Base-by-base conservation (phyloP, 2,888 invertebrate species). In the Prosapia bicincta region DNA sequence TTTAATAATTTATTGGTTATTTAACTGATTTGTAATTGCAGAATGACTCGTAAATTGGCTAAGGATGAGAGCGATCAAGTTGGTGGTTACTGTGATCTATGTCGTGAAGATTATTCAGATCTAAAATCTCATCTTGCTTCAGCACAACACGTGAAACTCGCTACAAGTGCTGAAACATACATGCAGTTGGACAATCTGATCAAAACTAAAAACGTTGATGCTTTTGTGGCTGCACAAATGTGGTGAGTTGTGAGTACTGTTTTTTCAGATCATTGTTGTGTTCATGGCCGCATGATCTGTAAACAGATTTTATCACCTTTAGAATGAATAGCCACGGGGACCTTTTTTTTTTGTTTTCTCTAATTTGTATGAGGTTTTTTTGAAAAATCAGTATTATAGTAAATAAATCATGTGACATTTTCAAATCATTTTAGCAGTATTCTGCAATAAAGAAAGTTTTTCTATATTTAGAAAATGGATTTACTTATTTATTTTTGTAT, bases 51-150 rank as follows among this genome's bases (percentile, higher is more conserved):
- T 81, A 83, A 79, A 74, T 72, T 76, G 23, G 24, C 23, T 20
- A 69, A 65, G 24, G 26, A 25, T 38, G 71, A 71, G 24, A 54
- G 43, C 10, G 76, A 74, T 30, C 54, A 65, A n/a, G 83, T 83
- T 72, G 82, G 84, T 66, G 94, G 94, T 23, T 93, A 92, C 83
- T 94, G 93, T 86, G 93, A 94, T 85, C 91, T 94, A 84, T 94
- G 94, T 84, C 92, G 91, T 83, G 86, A 89, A 70, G 92, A 92
- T 81, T 94, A 93, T 84, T 88, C 88, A 77, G 91, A 90, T 82
- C 86, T 92, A 15, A 88, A 89, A 20, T 88, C 91, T 78, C 94
- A 94, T 83, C 86, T 93, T 24, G 90, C 91, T 79, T 92, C 92
- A 30, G 91, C 92, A 81, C 90, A 91, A 81, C 94, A 94, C 85